These are phyloP conservation scores for Pteropus alecto DNA, from an alignment of 2,113 vertebrate genomes.

Conservation along the genomic window DNA sequence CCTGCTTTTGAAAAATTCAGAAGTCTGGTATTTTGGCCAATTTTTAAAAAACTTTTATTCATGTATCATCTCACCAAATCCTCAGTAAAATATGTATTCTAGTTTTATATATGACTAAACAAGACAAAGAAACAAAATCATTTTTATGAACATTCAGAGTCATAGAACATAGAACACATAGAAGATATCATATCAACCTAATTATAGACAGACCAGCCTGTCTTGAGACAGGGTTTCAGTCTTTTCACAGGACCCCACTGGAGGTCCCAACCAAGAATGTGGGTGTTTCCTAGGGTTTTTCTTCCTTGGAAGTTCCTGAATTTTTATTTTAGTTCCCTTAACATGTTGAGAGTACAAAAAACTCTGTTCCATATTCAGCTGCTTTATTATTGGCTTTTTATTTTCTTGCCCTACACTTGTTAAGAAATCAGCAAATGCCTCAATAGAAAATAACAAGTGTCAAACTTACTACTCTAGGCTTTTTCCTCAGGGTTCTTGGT, in stretches of 20 bases:
- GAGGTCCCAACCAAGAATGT: neutral
- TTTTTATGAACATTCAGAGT: neutral
- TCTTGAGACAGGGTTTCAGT: neutral
- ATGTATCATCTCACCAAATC: neutral
- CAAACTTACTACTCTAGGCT: neutral
- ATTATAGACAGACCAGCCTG: neutral
- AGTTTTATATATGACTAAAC: neutral
- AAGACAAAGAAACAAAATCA: neutral
- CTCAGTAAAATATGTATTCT: neutral
- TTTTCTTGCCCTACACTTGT: neutral
- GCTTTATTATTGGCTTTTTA: neutral
- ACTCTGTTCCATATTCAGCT: neutral
- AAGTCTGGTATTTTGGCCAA: neutral
- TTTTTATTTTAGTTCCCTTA: neutral
- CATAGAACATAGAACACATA: neutral
- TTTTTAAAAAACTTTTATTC: neutral
- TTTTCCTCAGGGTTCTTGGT: neutral
- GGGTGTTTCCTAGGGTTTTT: neutral
- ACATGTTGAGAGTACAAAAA: neutral
- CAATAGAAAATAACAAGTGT: neutral
- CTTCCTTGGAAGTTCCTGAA: neutral
- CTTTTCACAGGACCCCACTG: neutral
- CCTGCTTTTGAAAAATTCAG: neutral
- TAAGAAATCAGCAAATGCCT: neutral
- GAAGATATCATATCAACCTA: neutral